Conservation (phyloP, 2,113 vertebrate genomes). For the Collichthys lucidus region DNA sequence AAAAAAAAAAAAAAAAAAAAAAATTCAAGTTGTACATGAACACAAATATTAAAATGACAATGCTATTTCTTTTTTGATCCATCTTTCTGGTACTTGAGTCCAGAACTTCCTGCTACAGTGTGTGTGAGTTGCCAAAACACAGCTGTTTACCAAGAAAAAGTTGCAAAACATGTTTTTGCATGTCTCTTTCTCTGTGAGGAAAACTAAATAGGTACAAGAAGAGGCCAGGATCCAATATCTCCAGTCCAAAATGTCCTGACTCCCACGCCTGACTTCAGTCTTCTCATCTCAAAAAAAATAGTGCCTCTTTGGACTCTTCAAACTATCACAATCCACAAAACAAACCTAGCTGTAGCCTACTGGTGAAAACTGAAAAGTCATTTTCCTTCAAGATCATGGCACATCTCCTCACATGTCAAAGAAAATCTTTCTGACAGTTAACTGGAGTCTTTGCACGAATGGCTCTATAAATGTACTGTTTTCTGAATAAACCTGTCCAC, state of each 20-base stretch:
- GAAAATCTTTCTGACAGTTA: conserved; percentile 47
- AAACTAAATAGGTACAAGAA: not conserved
- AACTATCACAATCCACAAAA: not conserved
- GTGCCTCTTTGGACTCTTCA: too few relatives aligned
- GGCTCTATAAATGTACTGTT: conserved; percentile 23
- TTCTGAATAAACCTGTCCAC: conserved; percentile 52
- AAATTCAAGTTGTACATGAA: too few relatives aligned
- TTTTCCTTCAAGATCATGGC: not conserved
- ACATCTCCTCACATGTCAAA: conserved; percentile 26
- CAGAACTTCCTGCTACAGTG: not conserved
- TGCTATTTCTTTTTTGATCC: not conserved
- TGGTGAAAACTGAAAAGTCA: not conserved
- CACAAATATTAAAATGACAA: not conserved
- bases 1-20: too few relatives aligned
- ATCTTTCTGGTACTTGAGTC: not conserved
- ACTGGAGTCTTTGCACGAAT: not conserved
- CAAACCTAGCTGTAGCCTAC: not conserved
- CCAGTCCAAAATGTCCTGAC: not conserved
- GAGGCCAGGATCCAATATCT: not conserved
- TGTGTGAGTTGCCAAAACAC: not conserved
- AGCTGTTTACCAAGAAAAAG: not conserved
- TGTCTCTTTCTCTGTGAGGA: not conserved
- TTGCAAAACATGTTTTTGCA: not conserved
- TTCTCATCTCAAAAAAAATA: not conserved
- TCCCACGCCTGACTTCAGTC: not conserved